phyloP scores from a whole-genome alignment of 2,888 invertebrate genomes.

The Allygus modestus region DNA sequence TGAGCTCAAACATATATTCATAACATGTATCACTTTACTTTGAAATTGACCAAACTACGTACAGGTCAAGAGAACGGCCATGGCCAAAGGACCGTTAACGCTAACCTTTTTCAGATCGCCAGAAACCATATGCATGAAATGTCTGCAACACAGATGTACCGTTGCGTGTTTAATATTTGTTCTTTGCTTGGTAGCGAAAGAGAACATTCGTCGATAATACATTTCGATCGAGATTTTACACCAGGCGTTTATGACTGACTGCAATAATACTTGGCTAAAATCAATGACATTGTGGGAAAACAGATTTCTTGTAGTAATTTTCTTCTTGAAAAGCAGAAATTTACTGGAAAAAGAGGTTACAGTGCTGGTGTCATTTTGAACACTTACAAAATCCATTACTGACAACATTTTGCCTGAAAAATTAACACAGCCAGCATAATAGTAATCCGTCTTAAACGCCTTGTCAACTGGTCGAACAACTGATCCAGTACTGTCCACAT shows the following conservation, averaged over 20 bases:
- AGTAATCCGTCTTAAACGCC: neutral
- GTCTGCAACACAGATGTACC: neutral
- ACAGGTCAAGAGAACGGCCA: neutral
- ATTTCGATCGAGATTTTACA: neutral
- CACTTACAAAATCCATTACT: neutral
- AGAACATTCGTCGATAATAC: neutral
- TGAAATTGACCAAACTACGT: neutral
- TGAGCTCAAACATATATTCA: neutral
- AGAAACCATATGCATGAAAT: neutral
- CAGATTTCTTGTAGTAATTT: neutral
- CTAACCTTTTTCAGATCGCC: neutral
- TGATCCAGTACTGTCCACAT: neutral
- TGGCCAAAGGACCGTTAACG: neutral
- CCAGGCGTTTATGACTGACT: neutral
- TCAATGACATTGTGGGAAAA: neutral
- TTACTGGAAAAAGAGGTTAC: neutral
- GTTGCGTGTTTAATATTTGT: neutral
- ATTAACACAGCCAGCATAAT: neutral
- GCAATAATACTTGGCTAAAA: neutral
- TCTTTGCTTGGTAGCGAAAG: neutral
- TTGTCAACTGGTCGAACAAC: neutral
- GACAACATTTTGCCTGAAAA: neutral
- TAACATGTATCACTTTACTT: neutral
- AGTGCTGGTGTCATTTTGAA: neutral
- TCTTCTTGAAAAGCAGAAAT: neutral